Conservation (phyloP, 1,140 invertebrate species). For the Drosophila rufa region DNA sequence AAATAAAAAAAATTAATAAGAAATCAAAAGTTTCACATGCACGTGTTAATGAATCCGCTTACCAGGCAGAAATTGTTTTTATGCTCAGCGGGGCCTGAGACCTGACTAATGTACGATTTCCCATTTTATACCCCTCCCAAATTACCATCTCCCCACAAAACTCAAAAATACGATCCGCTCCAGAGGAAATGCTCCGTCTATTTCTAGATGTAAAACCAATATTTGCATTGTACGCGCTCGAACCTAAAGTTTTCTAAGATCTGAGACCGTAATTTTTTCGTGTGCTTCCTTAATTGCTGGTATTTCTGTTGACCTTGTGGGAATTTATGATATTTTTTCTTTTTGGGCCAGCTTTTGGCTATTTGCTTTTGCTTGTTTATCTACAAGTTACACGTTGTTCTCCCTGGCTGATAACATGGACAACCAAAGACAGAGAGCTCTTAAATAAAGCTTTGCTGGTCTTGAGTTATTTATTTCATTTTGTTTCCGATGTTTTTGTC, state of each 20-base stretch:
- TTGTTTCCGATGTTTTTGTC: slow-evolving; percentile 27
- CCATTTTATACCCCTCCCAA: not conserved
- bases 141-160: not conserved
- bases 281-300: slow-evolving; percentile 68
- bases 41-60: slow-evolving; percentile 70
- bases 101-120: slow-evolving; percentile 25
- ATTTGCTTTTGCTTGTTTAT: slow-evolving; percentile 62
- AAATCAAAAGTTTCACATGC: slow-evolving; percentile 43
- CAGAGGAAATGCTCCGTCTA: slow-evolving; percentile 49
- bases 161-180: not conserved
- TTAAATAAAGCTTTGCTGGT: slow-evolving; percentile 41
- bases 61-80: slow-evolving; percentile 50
- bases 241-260: slow-evolving; percentile 19
- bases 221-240: slow-evolving; percentile 39
- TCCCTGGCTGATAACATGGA: slow-evolving; percentile 63
- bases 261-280: slow-evolving; percentile 26
- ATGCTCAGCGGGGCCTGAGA: slow-evolving; percentile 13
- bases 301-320: slow-evolving; percentile 71
- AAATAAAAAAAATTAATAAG: not conserved
- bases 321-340: slow-evolving; percentile 74
- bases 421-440: slow-evolving; percentile 15
- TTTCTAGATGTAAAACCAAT: slow-evolving; percentile 61
- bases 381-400: slow-evolving; percentile 63
- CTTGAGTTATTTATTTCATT: slow-evolving; percentile 26
- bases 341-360: slow-evolving; percentile 25